Base-by-base conservation (phyloP, 2,888 invertebrate genomes). In the Drosophila parthenogenetica region DNA sequence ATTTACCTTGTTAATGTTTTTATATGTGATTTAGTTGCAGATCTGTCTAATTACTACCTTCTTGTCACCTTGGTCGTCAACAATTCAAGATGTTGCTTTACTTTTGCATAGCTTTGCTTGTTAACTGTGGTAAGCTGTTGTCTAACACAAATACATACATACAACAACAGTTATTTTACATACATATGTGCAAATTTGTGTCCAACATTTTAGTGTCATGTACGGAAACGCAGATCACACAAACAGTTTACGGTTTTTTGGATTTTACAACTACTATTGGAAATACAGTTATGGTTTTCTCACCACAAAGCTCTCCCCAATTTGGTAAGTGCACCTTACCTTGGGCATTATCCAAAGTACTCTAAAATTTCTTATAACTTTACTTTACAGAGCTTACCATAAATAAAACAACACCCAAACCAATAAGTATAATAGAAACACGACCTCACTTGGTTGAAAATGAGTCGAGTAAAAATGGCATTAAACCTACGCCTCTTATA, bases 221-320 rank as follows among this genome's bases (percentile, higher is more conserved):
- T 37, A 65, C 64, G 32, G 77, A 84, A 39, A 69, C 65, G 43
- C 93, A 95, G 77, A 93, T 96, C 73, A 98, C 98, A 17, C 97
- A 98, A 93, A 98, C 98, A 0, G 98, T 98, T 51, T 98, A 98
- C 89, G 98, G 98, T 59, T 98, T 98, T 92, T 93, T 98, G 79
- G 98, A 98, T 93, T 98, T 98, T 92, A 97, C 97, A 55, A 98
- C 98, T 0, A 98, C 97, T 3, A 97, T 98, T 87, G 98, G 97
- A 71, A 97, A 97, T 91, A 98, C 98, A 13, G 96, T 98, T 57
- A 98, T 98, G 97, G 96, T 98, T 37, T 98, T 98, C 92, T 98
- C 97, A 0, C 98, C 98, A 0, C 96, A 97, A 85, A 97, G 96
- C 85, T 95, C 92, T 14, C 95, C 96, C 19, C 92, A 94, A 90